phyloP scores from a whole-genome alignment of 1,140 invertebrate species.

The Branchinecta lindahli region DNA sequence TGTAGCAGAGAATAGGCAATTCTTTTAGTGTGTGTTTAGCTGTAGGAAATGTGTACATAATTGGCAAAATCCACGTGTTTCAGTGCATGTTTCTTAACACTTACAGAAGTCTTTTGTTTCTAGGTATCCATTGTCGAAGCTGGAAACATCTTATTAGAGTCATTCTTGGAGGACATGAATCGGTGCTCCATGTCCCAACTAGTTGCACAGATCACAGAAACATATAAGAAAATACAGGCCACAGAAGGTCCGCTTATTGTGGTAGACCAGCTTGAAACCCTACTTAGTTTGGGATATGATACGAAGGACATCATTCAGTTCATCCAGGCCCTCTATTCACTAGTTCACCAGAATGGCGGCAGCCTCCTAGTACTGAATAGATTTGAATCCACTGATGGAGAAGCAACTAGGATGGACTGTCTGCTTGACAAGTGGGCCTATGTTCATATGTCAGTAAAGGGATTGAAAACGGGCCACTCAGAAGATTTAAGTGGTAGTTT shows the following conservation, averaged over 20 bases:
- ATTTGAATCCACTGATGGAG: neutral
- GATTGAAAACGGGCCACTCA: neutral
- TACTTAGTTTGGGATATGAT: neutral
- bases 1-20: too few relatives aligned
- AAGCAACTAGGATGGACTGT: neutral
- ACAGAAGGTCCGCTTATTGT: neutral
- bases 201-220: too few relatives aligned
- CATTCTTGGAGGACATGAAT: too few relatives aligned
- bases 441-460: neutral
- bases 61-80: too few relatives aligned
- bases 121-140: too few relatives aligned
- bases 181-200: too few relatives aligned
- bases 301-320: neutral
- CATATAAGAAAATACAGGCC: too few relatives aligned
- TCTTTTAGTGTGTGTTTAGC: too few relatives aligned
- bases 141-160: too few relatives aligned
- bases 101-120: too few relatives aligned
- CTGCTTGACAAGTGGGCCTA: neutral
- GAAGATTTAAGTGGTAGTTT: conserved; percentile 4
- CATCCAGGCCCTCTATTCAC: neutral
- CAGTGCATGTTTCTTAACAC: too few relatives aligned
- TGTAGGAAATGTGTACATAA: too few relatives aligned
- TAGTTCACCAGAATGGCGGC: neutral
- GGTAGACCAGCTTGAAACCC: neutral
- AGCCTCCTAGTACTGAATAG: neutral